Evolutionary conservation across 2,113 vertebrate genomes (phyloP).

Genomic region (Eurypyga helias): DNA sequence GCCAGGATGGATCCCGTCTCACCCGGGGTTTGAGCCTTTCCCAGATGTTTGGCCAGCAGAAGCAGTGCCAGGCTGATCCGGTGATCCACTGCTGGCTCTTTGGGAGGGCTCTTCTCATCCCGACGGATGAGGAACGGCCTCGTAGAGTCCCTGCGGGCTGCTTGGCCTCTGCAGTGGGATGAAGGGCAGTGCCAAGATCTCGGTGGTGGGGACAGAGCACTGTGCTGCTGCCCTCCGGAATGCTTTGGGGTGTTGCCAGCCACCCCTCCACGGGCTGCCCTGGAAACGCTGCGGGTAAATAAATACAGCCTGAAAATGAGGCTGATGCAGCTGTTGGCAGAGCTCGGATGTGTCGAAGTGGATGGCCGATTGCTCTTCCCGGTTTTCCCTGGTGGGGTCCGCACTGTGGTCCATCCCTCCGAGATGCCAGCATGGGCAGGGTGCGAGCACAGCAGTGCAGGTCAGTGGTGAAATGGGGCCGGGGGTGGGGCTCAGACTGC

Average conservation of each 20-base stretch:
- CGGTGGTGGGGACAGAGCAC: rapidly evolving
- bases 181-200: not conserved
- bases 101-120: not conserved
- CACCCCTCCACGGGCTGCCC: not conserved
- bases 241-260: not conserved
- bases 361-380: not conserved
- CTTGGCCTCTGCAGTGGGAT: not conserved
- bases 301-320: not conserved
- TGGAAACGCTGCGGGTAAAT: not conserved
- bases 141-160: rapidly evolving
- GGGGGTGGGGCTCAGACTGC: rapidly evolving
- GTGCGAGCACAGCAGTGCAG: not conserved
- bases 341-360: rapidly evolving
- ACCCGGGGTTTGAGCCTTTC: too few relatives aligned
- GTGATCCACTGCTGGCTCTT: not conserved
- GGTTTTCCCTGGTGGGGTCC: not conserved
- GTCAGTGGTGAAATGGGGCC: not conserved
- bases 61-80: not conserved
- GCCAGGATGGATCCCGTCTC: not conserved
- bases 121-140: rapidly evolving
- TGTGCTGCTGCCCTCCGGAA: not conserved
- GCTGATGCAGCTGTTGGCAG: not conserved
- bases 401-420: not conserved
- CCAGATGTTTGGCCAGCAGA: rapidly evolving
- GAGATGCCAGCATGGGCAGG: not conserved